Base-by-base conservation (phyloP, 1,140 invertebrate genomes). In the Brachionus plicatilis region DNA sequence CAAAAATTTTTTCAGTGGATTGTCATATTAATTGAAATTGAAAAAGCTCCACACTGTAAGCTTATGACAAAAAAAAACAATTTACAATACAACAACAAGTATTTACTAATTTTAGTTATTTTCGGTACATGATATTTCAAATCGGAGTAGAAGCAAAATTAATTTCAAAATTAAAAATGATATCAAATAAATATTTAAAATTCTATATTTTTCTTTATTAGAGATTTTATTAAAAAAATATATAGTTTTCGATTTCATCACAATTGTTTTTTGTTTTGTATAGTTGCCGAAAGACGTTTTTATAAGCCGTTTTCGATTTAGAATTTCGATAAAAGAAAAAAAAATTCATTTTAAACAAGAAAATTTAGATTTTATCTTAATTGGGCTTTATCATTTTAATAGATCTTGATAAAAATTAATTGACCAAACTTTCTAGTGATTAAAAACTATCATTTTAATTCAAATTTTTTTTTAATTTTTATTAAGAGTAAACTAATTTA, bases 141-240 rank as follows among this genome's bases (percentile, higher is more conserved):
- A 68, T 27, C 65, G 29, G 33, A 68, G 33, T 68, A 37, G 27
- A 68, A 68, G 65, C 24, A 68, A 29, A 68, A 33, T 29, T 68
- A 29, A 68, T 29, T 68, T 68, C 5, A 29, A 68, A 68, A 29
- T 17, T 12, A 17, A 56, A 56, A 56, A 56, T 56, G 53, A 68
- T 68, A 68, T 68, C 65, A 68, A 68, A 68, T 68, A 68, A 68
- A 68, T 68, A 68, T 68, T 68, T 68, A 68, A 33, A 56, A 56
- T 56, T 56, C 53, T 56, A 56, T 56, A 56, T 20, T 56, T 56
- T 56, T 56, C 17, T 56, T 56, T 56, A 56, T 56, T 56, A 56
- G 53, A 56, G 7, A 56, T 56, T 56, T 56, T 56, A 56, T 56
- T 56, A 56, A 56, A 56, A 68, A 68, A 12, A 68, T n/a, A 68